Percentiles rank a stretch among this genome's conserved stretches.
Conservation (phyloP, 2,888 invertebrate species). For the Torymus texanus region DNA sequence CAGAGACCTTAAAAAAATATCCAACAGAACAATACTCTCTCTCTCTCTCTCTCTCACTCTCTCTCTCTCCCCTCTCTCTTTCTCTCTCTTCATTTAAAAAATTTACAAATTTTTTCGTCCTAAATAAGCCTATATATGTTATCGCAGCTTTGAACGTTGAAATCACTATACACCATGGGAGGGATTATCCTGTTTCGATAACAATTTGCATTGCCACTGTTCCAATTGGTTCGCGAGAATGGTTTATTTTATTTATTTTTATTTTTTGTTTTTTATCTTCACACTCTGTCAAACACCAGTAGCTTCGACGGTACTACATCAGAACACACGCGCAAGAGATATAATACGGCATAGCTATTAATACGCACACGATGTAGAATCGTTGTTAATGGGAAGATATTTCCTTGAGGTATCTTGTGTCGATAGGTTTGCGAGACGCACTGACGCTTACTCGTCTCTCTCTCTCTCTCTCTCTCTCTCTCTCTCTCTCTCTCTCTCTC, state of each 20-base stretch:
- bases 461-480: background rate
- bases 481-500: background rate
- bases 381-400: constrained; percentile 56
- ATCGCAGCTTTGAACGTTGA: constrained; percentile 20
- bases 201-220: constrained; percentile 29
- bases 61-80: background rate
- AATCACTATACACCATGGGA: constrained; percentile 35
- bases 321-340: constrained; percentile 29
- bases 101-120: constrained; percentile 9
- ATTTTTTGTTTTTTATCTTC: no score
- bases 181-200: constrained; percentile 15
- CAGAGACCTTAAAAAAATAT: constrained; percentile 28
- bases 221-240: constrained; percentile 7
- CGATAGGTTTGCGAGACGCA: constrained; percentile 47
- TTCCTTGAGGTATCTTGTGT: constrained; percentile 55
- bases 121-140: constrained; percentile 25
- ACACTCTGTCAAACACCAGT: constrained; percentile 22
- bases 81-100: background rate
- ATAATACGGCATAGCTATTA: constrained; percentile 22
- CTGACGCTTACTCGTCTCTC: constrained; percentile 3
- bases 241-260: background rate
- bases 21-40: constrained; percentile 22
- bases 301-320: background rate
- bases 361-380: constrained; percentile 50
- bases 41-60: background rate